phyloP scores from a whole-genome alignment of 2,797 vertebrate genomes.

The Anniella stebbinsi region DNA sequence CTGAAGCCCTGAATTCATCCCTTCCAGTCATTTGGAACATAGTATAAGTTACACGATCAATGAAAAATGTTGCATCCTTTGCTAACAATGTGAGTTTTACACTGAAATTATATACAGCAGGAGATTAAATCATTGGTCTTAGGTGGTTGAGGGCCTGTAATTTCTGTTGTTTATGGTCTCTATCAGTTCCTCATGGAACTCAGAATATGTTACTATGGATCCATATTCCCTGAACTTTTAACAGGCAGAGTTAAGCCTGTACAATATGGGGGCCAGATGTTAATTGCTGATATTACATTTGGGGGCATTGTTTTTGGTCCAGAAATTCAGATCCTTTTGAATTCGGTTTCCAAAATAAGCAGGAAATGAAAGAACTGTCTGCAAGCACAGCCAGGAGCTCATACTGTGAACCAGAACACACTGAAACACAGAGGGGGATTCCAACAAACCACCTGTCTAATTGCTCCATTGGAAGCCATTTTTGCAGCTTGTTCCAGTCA shows the following conservation, averaged over 20 bases:
- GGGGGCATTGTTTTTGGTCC: not conserved
- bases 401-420: not conserved
- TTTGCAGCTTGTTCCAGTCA: not conserved
- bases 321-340: not conserved
- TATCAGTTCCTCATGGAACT: not conserved
- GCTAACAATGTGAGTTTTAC: not conserved
- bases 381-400: not conserved
- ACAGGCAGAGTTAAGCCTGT: constrained; percentile 1
- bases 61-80: not conserved
- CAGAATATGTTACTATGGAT: not conserved
- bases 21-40: not conserved
- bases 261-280: not conserved
- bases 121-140: not conserved
- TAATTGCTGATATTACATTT: constrained; percentile 19
- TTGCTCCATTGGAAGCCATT: constrained; percentile 2
- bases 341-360: constrained; percentile 19
- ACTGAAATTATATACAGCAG: not conserved
- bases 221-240: not conserved
- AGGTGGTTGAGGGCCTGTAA: too few relatives aligned
- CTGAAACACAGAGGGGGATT: too few relatives aligned
- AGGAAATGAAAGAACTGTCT: constrained; percentile 33
- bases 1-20: not conserved
- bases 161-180: not conserved
- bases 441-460: constrained; percentile 11
- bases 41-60: not conserved